phyloP scores from a whole-genome alignment of 2,113 vertebrate species.

The Actinemys pallida region DNA sequence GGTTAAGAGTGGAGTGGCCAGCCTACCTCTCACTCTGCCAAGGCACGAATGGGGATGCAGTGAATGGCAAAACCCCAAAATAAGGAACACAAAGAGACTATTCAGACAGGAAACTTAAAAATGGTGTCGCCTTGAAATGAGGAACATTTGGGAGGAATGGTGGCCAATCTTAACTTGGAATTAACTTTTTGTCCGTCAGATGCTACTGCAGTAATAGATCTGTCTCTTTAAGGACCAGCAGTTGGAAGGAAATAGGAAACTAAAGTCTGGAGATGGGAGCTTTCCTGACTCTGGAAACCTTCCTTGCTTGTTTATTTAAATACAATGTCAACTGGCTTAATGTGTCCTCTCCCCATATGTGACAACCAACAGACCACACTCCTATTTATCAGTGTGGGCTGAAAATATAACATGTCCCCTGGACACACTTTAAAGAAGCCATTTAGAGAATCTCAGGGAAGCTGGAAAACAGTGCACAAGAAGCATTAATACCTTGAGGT shows the following conservation, averaged over 20 bases:
- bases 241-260: constrained; percentile 19
- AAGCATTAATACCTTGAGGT: constrained; percentile 53
- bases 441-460: constrained; percentile 41
- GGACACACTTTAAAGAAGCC: constrained; percentile 24
- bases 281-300: constrained; percentile 12
- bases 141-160: neutral
- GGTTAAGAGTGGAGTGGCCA: neutral
- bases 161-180: neutral
- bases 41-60: neutral
- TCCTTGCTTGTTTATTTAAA: constrained; percentile 11
- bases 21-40: neutral
- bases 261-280: neutral
- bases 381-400: neutral
- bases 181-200: neutral
- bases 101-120: neutral
- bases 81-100: neutral
- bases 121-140: neutral
- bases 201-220: neutral
- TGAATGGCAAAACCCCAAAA: neutral
- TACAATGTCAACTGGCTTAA: constrained; percentile 18
- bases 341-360: neutral
- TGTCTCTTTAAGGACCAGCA: neutral
- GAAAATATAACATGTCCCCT: constrained; percentile 20
- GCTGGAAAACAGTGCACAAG: constrained; percentile 24
- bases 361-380: constrained; percentile 28